These are phyloP conservation scores for Nansenia antarctica DNA, from an alignment of 2,113 vertebrate genomes.

Conservation along the genomic window DNA sequence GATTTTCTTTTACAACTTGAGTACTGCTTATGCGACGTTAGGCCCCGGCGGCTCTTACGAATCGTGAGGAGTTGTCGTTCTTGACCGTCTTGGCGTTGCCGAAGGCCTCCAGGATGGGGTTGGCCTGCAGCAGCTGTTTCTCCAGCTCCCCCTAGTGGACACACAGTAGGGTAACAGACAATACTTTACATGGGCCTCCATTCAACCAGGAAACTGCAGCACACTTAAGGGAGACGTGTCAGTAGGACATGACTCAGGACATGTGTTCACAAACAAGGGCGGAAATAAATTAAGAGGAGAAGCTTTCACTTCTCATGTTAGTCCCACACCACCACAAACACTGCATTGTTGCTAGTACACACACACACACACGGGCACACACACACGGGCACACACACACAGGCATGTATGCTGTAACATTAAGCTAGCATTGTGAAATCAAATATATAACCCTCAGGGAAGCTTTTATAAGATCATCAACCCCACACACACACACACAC, in stretches of 20 bases:
- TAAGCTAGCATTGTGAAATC: neutral
- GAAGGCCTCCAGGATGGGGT: conserved; percentile 97
- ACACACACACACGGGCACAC: neutral
- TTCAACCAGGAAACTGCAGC: no score
- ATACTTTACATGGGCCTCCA: neutral
- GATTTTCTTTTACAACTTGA: no score
- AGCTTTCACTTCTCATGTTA: neutral
- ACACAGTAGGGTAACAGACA: neutral
- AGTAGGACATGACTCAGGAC: no score
- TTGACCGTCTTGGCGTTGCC: conserved; percentile 98
- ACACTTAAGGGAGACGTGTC: no score
- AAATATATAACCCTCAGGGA: neutral
- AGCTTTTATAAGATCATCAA: neutral
- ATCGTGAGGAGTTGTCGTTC: conserved; percentile 98
- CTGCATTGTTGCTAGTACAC: neutral
- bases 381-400: neutral
- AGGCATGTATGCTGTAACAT: neutral
- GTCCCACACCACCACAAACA: neutral
- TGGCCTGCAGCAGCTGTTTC: conserved; percentile 98
- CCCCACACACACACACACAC: neutral
- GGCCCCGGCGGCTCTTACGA: conserved; percentile 89
- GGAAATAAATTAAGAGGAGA: no score
- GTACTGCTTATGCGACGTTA: no score
- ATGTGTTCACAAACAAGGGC: no score
- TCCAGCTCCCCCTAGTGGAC: conserved; percentile 92